These are phyloP conservation scores for Thamnophis sirtalis DNA, from an alignment of 2,113 vertebrate species.

Conservation along the genomic window DNA sequence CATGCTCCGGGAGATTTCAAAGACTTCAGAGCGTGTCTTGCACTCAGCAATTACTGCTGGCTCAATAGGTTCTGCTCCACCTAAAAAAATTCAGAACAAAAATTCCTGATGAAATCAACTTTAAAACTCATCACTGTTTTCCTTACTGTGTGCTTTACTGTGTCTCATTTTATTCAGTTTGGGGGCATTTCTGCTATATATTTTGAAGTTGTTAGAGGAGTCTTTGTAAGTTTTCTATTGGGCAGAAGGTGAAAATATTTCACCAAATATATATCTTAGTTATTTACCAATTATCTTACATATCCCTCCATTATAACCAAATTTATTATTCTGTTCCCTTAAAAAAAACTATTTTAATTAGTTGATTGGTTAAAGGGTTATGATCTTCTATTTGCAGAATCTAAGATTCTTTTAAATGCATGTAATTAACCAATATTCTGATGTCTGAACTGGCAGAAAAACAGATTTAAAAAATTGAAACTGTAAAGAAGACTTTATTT, in stretches of 20 bases:
- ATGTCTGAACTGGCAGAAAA: not conserved
- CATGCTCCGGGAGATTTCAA: slow-evolving; percentile 86
- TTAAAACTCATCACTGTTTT: not conserved
- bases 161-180: not conserved
- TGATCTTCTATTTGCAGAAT: not conserved
- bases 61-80: slow-evolving; percentile 69
- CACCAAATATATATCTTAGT: not conserved
- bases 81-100: slow-evolving; percentile 7
- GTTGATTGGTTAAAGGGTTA: not conserved
- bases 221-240: not conserved
- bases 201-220: not conserved
- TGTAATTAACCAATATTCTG: not conserved
- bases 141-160: not conserved
- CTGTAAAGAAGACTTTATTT: not conserved
- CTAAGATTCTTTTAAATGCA: not conserved
- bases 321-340: not conserved
- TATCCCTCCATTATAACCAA: not conserved
- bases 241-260: not conserved
- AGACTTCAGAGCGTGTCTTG: slow-evolving; percentile 87
- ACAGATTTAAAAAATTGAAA: not conserved
- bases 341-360: not conserved
- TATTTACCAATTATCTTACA: not conserved
- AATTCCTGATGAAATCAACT: not conserved
- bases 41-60: slow-evolving; percentile 82
- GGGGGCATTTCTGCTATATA: too few species aligned